Evolutionary conservation across 37 sponge, comb jelly and placozoan species (phyloP).

Genomic region (Sycon ciliatum): DNA sequence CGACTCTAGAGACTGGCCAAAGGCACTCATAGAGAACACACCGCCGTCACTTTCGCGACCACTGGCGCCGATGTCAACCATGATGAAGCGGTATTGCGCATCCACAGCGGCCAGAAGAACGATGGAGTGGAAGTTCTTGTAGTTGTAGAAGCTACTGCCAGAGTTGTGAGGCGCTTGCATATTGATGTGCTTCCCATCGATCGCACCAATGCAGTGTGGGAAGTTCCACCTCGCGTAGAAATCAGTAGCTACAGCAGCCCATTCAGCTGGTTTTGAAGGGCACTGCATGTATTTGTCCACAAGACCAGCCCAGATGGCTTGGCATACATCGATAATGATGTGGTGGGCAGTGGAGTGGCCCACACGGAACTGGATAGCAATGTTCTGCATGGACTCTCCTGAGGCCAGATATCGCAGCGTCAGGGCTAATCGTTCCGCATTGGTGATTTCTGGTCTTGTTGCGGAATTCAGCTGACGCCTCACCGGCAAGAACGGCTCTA

Average conservation of each 20-base stretch:
- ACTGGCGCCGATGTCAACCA: conserved; percentile 42
- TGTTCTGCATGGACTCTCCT: conserved; percentile 14
- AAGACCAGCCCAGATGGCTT: conserved; percentile 25
- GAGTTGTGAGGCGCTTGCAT: conserved; percentile 38
- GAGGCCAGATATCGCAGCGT: conserved; percentile 38
- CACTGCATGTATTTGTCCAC: background rate
- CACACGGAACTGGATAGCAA: conserved; percentile 13
- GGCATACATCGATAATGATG: conserved; percentile 21
- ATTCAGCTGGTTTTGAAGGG: conserved; percentile 16
- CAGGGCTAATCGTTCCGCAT: conserved; percentile 33
- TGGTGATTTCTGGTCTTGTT: conserved; percentile 16
- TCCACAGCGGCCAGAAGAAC: background rate
- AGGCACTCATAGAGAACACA: conserved; percentile 28
- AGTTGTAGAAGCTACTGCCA: conserved; percentile 36
- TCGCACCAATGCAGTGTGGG: conserved; percentile 31
- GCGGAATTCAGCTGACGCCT: background rate
- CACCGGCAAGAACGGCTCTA: conserved; percentile 2
- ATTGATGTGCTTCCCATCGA: conserved; percentile 41
- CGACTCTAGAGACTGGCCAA: conserved; percentile 23
- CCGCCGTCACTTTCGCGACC: conserved; percentile 52
- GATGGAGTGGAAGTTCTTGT: conserved; percentile 31
- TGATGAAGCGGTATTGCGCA: conserved; percentile 16
- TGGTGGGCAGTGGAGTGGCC: conserved; percentile 22
- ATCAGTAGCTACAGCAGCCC: conserved; percentile 11
- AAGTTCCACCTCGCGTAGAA: conserved; percentile 31